A percentile compares a stretch with the other conserved stretches of the same genome.
Evolutionary conservation across 2,888 invertebrate species (phyloP).

Genomic region (Colostygia pectinataria): DNA sequence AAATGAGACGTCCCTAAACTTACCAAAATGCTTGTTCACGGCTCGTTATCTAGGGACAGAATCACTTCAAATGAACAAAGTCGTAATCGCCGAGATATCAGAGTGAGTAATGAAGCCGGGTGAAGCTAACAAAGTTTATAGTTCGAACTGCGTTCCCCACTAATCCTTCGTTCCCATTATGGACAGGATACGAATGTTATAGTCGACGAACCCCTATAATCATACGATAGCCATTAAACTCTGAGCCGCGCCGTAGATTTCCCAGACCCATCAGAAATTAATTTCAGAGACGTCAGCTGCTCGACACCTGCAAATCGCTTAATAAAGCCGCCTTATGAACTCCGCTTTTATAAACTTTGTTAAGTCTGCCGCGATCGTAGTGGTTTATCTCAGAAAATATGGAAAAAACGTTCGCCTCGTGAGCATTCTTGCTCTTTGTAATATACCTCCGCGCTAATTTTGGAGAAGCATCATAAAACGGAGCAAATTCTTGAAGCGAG

Average conservation of each 20-base stretch:
- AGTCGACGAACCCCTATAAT: slow-evolving; percentile 42
- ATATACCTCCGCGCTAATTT: slow-evolving; percentile 39
- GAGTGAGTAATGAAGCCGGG: slow-evolving; percentile 62
- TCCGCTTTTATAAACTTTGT: slow-evolving; percentile 69
- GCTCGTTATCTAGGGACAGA: slow-evolving; percentile 55
- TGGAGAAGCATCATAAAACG: slow-evolving; percentile 32
- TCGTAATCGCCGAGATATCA: slow-evolving; percentile 59
- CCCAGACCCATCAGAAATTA: slow-evolving; percentile 69
- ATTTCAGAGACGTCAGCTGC: slow-evolving; percentile 71
- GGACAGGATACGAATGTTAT: slow-evolving; percentile 55
- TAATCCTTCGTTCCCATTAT: slow-evolving; percentile 67
- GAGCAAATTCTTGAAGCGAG: slow-evolving; percentile 32
- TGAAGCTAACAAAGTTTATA: slow-evolving; percentile 59
- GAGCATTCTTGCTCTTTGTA: slow-evolving; percentile 41
- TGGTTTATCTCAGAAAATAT: slow-evolving; percentile 48
- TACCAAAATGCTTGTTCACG: slow-evolving; percentile 49
- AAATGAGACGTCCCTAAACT: slow-evolving; percentile 57
- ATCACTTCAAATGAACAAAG: slow-evolving; percentile 61
- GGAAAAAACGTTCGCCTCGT: slow-evolving; percentile 41
- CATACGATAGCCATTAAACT: slow-evolving; percentile 54
- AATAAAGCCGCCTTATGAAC: slow-evolving; percentile 75
- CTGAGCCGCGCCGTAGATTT: slow-evolving; percentile 50
- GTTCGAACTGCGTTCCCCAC: slow-evolving; percentile 56
- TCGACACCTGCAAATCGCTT: slow-evolving; percentile 70
- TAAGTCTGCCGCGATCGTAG: slow-evolving; percentile 54